Evolutionary conservation across 2,888 invertebrate species (phyloP), one percentile per base, ranked within the genome.

Genomic region (Caenorhabditis sulstoni): DNA sequence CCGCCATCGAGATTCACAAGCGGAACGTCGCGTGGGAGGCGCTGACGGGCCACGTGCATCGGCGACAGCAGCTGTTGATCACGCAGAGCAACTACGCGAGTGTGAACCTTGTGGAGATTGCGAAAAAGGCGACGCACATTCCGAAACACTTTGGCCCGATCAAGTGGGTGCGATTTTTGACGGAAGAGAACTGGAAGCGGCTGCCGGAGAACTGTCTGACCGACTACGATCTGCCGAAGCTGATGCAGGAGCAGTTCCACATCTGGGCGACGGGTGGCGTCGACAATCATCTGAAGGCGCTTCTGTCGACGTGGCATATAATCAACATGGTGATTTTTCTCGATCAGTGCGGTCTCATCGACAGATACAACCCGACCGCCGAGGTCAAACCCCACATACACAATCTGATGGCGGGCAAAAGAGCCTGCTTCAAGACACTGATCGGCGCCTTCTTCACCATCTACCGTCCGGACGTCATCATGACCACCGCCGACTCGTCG

Each of bases 41-140:
- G n/a, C n/a, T n/a, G 22, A 49, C 1, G 7, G 7, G 11, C 41
- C 4, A 41, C 1, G 29, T 7, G 29, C 53, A 62, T n/a, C 41
- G 44, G 8, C 11, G 12, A 4, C 53, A 70, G 20, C 70, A 70
- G 12, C 49, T 70, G 0, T 47, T 70, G 0, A 55, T 70, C 22
- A 70, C 70, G n/a, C 70, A 70, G 47, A 62, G 61, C 22, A 70
- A 70, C 39, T 70, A 53, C n/a, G 70, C 61, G 14, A 62, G 70
- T 39, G 70, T 70, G 12, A 70, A 70, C 35, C 16, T 70, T 4
- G 47, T 70, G 0, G 62, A 70, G 0, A 70, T 70, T 14, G 61
- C 62, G 9, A 45, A 55, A 39, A 29, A 47, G 23, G 37, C 41
- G 14, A 41, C 11, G 39, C 11, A 45, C 39, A 16, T 5, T 20